These are phyloP conservation scores for Lepus oiostolus DNA, from an alignment of 2,797 vertebrate genomes.

Conservation along the genomic window DNA sequence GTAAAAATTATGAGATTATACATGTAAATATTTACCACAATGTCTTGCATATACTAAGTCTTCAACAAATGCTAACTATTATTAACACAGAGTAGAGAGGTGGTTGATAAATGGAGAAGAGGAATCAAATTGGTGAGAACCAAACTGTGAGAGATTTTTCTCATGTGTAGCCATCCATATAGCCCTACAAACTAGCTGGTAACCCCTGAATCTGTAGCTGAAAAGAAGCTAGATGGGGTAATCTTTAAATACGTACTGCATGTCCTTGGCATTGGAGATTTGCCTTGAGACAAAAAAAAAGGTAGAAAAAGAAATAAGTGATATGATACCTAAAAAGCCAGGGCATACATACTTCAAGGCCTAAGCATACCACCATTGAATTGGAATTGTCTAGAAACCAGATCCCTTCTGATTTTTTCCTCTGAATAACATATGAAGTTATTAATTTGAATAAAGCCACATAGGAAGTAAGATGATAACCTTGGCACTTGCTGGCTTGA, in stretches of 20 bases:
- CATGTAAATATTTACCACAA: constrained; percentile 28
- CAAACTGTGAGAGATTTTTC: constrained; percentile 15
- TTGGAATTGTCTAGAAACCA: constrained; percentile 46
- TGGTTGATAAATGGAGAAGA: constrained; percentile 17
- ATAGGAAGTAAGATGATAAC: constrained; percentile 31
- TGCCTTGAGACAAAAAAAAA: constrained; percentile 23
- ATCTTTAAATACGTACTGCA: constrained; percentile 22
- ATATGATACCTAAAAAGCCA: not conserved
- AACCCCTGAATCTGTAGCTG: constrained; percentile 36
- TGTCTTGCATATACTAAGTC: constrained; percentile 30
- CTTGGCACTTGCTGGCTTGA: constrained; percentile 43
- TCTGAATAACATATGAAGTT: constrained; percentile 52
- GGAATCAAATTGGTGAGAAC: constrained; percentile 35
- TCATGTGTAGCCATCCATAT: not conserved
- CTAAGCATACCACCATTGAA: constrained; percentile 5
- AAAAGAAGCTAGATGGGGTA: not conserved
- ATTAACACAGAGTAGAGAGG: constrained; percentile 14
- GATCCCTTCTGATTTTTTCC: constrained; percentile 32
- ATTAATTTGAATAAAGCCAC: not conserved
- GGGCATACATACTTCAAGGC: not conserved
- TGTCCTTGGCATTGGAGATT: constrained; percentile 5
- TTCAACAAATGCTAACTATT: constrained; percentile 25
- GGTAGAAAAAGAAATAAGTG: constrained; percentile 7
- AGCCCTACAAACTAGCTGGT: constrained; percentile 20
- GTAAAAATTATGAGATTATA: constrained; percentile 46